These are phyloP conservation scores for Distichodus sexfasciatus DNA, from an alignment of 2,797 vertebrate genomes.

Conservation along the genomic window DNA sequence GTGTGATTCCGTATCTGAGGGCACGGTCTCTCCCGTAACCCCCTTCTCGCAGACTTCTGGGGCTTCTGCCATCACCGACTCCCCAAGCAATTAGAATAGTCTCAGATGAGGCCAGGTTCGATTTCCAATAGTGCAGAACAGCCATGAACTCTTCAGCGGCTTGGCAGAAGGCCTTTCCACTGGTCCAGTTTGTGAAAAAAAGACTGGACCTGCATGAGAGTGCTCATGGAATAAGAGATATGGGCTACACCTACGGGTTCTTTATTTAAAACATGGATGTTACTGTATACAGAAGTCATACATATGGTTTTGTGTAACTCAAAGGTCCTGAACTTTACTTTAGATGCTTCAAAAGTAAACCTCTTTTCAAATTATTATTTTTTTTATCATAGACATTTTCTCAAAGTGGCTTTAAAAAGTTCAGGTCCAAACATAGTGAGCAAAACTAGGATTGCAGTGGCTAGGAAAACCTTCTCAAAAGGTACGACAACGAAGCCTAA, in stretches of 20 bases:
- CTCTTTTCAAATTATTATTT: too few species aligned
- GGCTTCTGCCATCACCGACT: conserved; percentile 41
- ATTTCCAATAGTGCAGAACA: conserved; percentile 44
- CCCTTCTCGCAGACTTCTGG: too few species aligned
- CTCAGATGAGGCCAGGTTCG: conserved; percentile 38
- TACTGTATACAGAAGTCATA: too few species aligned
- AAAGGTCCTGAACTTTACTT: too few species aligned
- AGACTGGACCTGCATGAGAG: neutral
- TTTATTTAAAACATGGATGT: neutral
- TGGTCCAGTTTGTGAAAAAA: neutral
- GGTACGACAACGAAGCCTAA: too few species aligned
- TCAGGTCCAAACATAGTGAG: too few species aligned
- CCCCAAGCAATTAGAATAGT: conserved; percentile 55
- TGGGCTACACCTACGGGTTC: neutral
- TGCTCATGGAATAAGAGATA: neutral
- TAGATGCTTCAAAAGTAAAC: too few species aligned
- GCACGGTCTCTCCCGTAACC: neutral
- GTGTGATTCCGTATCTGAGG: conserved; percentile 32
- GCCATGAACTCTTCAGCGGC: conserved; percentile 11
- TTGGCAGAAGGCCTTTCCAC: conserved; percentile 11
- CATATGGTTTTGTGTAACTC: too few species aligned
- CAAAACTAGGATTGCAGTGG: too few species aligned
- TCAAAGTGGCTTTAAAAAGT: too few species aligned
- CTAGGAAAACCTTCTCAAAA: too few species aligned
- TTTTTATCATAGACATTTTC: too few species aligned